Evolutionary conservation across 2,888 invertebrate genomes (phyloP).

Genomic region (Schrankia costaestrigalis): DNA sequence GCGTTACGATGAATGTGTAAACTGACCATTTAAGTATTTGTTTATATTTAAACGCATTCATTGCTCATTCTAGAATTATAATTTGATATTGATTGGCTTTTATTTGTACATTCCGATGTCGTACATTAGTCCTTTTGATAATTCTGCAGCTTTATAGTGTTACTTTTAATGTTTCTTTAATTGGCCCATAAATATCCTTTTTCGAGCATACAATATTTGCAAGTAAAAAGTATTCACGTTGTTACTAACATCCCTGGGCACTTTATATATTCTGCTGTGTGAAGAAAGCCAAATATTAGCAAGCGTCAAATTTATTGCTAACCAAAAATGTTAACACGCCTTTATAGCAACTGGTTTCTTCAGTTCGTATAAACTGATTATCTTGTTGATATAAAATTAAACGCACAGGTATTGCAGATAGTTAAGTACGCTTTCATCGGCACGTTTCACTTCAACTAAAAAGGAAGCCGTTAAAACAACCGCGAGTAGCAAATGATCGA

Average conservation of each 20-base stretch:
- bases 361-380: conserved; percentile 35
- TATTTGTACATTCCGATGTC: too few relatives aligned
- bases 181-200: conserved; percentile 50
- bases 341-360: conserved; percentile 52
- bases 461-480: conserved; percentile 43
- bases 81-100: too few relatives aligned
- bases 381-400: conserved; percentile 27
- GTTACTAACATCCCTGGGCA: too few relatives aligned
- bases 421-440: conserved; percentile 35
- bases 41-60: conserved; percentile 7
- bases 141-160: too few relatives aligned
- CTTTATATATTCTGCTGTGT: conserved; percentile 19
- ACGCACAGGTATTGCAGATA: conserved; percentile 23
- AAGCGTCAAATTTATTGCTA: conserved; percentile 50
- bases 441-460: conserved; percentile 40
- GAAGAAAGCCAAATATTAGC: conserved; percentile 45
- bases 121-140: too few relatives aligned
- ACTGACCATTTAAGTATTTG: conserved; percentile 2
- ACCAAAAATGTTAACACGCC: conserved; percentile 51
- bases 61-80: conserved; percentile 8
- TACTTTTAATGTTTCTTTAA: conserved; percentile 12
- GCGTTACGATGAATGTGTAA: too few relatives aligned
- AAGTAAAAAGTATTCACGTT: too few relatives aligned
- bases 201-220: too few relatives aligned
- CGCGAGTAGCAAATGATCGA: conserved; percentile 47